Percentiles rank a stretch among this genome's conserved stretches.
phyloP scores from a whole-genome alignment of 2,797 vertebrate species.

The Hybognathus amarus region DNA sequence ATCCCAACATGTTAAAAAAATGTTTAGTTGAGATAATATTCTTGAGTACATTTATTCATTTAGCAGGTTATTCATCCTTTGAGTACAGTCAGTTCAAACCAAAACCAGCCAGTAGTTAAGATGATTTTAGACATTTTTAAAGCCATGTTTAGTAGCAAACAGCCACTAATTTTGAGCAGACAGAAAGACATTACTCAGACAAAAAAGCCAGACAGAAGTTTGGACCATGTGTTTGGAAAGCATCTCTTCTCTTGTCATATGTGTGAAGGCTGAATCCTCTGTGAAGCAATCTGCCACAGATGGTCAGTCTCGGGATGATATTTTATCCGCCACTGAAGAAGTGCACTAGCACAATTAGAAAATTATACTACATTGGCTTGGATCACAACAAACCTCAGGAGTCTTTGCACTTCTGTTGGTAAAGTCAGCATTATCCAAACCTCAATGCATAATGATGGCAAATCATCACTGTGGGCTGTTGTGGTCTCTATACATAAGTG shows the following conservation, averaged over 20 bases:
- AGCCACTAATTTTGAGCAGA: constrained; percentile 10
- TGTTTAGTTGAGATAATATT: constrained; percentile 69
- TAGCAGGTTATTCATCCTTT: constrained; percentile 40
- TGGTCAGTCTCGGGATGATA: constrained; percentile 55
- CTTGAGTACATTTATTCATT: constrained; percentile 41
- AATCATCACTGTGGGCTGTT: constrained; percentile 26
- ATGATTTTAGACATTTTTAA: no score
- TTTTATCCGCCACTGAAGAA: constrained; percentile 56
- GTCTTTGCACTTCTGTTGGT: constrained; percentile 55
- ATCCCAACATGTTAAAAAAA: constrained; percentile 61
- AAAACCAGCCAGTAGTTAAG: constrained; percentile 1
- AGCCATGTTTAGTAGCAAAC: constrained; percentile 7
- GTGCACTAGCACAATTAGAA: constrained; percentile 61
- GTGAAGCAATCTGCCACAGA: constrained; percentile 49
- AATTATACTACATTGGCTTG: constrained; percentile 67
- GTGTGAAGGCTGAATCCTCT: constrained; percentile 45
- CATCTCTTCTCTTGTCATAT: constrained; percentile 47
- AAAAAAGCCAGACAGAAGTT: constrained; percentile 40
- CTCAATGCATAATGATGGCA: constrained; percentile 45
- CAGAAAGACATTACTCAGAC: constrained; percentile 13
- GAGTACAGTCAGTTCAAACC: constrained; percentile 42
- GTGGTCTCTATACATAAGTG: constrained; percentile 42
- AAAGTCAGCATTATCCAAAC: constrained; percentile 49
- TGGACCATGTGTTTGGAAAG: constrained; percentile 47
- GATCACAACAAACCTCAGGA: constrained; percentile 63